phyloP scores from a whole-genome alignment of 2,797 vertebrate genomes.

The Rhodeus uyekii region DNA sequence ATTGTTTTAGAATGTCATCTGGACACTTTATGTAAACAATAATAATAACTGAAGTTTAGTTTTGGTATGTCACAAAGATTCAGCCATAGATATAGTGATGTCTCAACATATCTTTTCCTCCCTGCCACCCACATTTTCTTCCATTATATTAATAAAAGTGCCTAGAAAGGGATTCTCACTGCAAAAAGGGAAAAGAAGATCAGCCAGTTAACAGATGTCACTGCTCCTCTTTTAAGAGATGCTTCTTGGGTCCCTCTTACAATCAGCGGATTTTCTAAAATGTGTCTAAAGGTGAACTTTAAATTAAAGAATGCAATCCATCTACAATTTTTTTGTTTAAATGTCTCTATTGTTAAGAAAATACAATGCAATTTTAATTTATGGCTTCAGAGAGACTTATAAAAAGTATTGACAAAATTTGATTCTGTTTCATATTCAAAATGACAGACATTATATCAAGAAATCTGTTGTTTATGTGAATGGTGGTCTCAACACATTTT shows the following conservation, averaged over 20 bases:
- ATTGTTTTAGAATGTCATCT: no score
- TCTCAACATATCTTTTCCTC: no score
- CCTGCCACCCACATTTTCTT: no score
- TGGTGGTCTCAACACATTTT: neutral
- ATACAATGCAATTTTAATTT: neutral
- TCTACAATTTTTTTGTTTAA: no score
- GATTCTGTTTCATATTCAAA: neutral
- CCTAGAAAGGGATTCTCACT: neutral
- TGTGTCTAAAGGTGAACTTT: no score
- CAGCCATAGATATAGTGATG: no score
- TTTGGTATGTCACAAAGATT: no score
- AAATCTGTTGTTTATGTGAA: neutral
- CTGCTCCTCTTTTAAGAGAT: neutral
- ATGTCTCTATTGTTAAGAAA: neutral
- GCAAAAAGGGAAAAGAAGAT: neutral
- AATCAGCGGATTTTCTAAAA: neutral
- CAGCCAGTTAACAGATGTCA: neutral
- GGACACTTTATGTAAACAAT: no score
- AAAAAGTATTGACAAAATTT: neutral
- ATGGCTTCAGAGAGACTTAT: neutral
- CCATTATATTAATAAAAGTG: neutral
- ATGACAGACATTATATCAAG: neutral
- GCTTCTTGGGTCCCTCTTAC: neutral
- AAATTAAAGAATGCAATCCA: no score
- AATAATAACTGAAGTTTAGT: no score